Percentiles rank a stretch among this genome's conserved stretches.
phyloP scores from a whole-genome alignment of 2,888 invertebrate species.

The Microctonus hyperodae region DNA sequence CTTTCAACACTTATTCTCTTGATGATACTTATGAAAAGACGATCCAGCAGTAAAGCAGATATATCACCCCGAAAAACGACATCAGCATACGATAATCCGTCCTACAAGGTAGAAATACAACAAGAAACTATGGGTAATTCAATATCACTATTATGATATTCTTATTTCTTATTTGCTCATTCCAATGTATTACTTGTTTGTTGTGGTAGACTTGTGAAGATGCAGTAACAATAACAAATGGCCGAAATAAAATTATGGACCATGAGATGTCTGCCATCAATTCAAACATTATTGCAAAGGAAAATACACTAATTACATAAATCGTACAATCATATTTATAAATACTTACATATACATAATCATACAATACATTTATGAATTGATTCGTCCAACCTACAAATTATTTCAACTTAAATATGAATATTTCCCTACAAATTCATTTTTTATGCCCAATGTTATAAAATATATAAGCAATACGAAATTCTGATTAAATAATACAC shows the following conservation, averaged over 20 bases:
- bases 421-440: not conserved
- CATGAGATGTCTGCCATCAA: constrained; percentile 58
- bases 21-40: constrained; percentile 80
- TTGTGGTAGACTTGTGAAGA: constrained; percentile 61
- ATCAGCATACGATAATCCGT: constrained; percentile 92
- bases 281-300: constrained; percentile 50
- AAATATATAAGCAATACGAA: no score
- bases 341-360: constrained; percentile 42
- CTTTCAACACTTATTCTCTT: constrained; percentile 81
- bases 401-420: not conserved
- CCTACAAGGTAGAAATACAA: constrained; percentile 92
- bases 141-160: constrained; percentile 44
- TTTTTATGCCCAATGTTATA: not conserved
- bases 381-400: constrained; percentile 47
- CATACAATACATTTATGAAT: constrained; percentile 34
- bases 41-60: constrained; percentile 72
- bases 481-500: not conserved
- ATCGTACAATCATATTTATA: constrained; percentile 46
- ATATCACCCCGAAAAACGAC: constrained; percentile 85
- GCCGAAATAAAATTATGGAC: constrained; percentile 51
- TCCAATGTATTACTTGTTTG: not conserved
- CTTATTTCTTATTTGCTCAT: not conserved
- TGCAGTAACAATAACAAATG: constrained; percentile 51
- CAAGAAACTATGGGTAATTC: constrained; percentile 88
- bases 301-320: constrained; percentile 51